Conservation (phyloP, 2,797 vertebrate genomes). For the Xyrichtys novacula region DNA sequence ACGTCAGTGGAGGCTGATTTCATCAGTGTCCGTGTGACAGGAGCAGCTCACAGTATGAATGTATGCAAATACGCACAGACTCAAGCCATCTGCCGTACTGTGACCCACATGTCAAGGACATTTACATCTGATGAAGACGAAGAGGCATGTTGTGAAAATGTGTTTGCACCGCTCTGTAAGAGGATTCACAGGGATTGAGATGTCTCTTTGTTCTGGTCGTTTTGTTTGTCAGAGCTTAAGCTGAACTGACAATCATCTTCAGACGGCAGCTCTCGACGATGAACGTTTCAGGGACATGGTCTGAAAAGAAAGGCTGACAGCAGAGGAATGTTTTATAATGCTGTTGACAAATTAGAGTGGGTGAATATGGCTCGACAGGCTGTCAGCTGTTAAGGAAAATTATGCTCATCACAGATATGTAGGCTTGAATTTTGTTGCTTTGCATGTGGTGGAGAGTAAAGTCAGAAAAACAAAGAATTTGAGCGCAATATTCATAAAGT, state of each 20-base stretch:
- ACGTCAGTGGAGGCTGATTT: background rate
- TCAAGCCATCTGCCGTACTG: constrained; percentile 33
- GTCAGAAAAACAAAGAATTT: background rate
- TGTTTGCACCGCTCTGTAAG: background rate
- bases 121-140: constrained; percentile 16
- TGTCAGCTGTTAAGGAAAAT: background rate
- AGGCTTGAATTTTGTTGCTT: background rate
- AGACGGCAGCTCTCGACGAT: constrained; percentile 16
- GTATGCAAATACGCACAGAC: constrained; percentile 11
- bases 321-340: constrained; percentile 9
- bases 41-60: constrained; percentile 12
- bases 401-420: background rate
- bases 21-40: background rate
- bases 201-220: constrained; percentile 34
- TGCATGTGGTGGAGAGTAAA: background rate
- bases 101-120: constrained; percentile 18
- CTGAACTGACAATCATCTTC: constrained; percentile 1
- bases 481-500: too few species aligned
- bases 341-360: constrained; percentile 5
- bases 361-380: background rate
- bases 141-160: background rate
- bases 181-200: constrained; percentile 11
- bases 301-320: background rate
- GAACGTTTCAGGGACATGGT: constrained; percentile 10
- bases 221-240: constrained; percentile 14